A percentile compares a stretch with the other conserved stretches of the same genome.
These are phyloP conservation scores for Hydrophis major DNA, from an alignment of 2,797 vertebrate genomes.

Conservation along the genomic window DNA sequence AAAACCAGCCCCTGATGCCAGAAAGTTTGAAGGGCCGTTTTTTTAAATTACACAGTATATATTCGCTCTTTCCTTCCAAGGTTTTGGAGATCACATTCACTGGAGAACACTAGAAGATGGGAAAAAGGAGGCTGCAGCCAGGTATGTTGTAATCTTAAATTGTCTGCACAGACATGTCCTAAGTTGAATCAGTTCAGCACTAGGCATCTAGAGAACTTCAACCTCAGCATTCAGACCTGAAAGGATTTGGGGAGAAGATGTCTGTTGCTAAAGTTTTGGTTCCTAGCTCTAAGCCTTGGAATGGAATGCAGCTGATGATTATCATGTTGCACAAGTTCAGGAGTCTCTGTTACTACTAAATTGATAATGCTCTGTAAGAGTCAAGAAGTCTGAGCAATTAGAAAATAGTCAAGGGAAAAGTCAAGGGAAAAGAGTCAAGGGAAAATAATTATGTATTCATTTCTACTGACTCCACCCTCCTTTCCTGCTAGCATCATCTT, in stretches of 20 bases:
- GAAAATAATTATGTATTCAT: not conserved
- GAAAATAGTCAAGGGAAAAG: not conserved
- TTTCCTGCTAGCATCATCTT: not conserved
- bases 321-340: not conserved
- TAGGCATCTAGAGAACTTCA: not conserved
- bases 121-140: slow-evolving; percentile 91
- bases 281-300: not conserved
- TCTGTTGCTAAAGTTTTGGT: not conserved
- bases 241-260: not conserved
- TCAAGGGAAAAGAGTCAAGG: not conserved
- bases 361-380: not conserved
- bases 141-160: slow-evolving; percentile 69
- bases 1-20: not conserved
- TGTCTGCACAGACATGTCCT: not conserved
- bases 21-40: not conserved
- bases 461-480: not conserved
- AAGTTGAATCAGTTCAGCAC: not conserved
- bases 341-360: not conserved
- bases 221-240: not conserved
- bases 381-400: not conserved
- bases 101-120: slow-evolving; percentile 96
- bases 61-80: slow-evolving; percentile 69
- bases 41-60: slow-evolving; percentile 30
- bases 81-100: slow-evolving; percentile 95
- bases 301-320: not conserved